Base-by-base conservation (phyloP, 1,140 invertebrate genomes). In the Pteromalus puparum region DNA sequence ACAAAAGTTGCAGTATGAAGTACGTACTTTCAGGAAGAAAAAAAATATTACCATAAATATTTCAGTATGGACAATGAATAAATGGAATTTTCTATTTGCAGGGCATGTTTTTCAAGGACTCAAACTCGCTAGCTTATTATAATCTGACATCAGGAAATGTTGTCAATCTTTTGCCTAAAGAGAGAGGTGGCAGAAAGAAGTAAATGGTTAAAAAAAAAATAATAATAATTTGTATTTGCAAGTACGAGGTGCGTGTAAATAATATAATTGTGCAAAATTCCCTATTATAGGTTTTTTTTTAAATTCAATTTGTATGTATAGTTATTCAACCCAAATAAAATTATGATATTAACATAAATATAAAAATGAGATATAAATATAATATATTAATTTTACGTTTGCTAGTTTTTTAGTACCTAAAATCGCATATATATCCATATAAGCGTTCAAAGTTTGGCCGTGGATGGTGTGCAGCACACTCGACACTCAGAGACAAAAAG, bases 21-120 rank as follows among this genome's bases (percentile, higher is more conserved):
- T 97, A 93, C 92, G 92, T 48, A 48, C 42, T 68, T 76, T 67
- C 4, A 34, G 30, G 6, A 21, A 61, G 30, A 34, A 21, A 61
- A 15, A 21, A 81, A 42, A 7, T 12, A 15, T 68, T 15, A 61
- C n/a, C 42, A 48, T 28, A 81, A 46, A 26, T 46, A 72, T 70
- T 81, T 2, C 34, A 24, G 9, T 24, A 61, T 82, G 68, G 34
- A 53, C 24, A 34, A 34, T 18, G 24, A 67, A 53, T 42, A 76
- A 67, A 65, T 65, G 72, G 21, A 30, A 38, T 42, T 72, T 87
- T 72, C 81, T 65, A 87, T 90, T 95, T 95, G 21, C 92, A 98
- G 97, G 98, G 98, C 68, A 96, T 99, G 91, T 99, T 99, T 93
- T 98, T 99, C 93, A 99, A 99, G 92, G 99, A 99, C 93, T 98